phyloP scores from a whole-genome alignment of 2,113 vertebrate species.

The Passer domesticus region DNA sequence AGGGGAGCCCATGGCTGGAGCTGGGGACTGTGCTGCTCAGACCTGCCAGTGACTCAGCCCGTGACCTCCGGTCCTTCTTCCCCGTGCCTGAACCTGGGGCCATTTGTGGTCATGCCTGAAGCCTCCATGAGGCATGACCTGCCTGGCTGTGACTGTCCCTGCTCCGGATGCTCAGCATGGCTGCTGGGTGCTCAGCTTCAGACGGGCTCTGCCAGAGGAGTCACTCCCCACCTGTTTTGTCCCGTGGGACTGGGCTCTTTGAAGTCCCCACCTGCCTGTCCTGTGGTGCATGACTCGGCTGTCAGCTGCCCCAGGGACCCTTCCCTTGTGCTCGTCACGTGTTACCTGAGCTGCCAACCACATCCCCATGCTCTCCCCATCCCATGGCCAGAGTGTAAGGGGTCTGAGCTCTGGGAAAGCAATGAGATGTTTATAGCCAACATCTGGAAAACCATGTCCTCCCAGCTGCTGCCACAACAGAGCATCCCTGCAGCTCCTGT shows the following conservation, averaged over 20 bases:
- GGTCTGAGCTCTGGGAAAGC: neutral
- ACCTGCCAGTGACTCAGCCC: neutral
- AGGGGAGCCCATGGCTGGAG: neutral
- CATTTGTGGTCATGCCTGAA: fast-evolving
- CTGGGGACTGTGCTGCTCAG: neutral
- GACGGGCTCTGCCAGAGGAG: neutral
- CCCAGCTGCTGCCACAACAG: fast-evolving
- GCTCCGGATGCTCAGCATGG: neutral
- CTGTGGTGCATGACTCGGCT: neutral
- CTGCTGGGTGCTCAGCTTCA: neutral
- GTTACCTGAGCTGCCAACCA: neutral
- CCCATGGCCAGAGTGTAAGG: fast-evolving
- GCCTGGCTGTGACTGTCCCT: neutral
- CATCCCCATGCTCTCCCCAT: neutral
- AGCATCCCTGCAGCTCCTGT: neutral
- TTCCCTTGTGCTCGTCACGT: fast-evolving
- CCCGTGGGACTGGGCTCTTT: neutral
- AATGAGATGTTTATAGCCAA: neutral
- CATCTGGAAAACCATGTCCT: neutral
- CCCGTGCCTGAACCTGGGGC: neutral
- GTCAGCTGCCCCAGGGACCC: neutral
- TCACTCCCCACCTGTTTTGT: neutral
- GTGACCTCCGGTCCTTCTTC: neutral
- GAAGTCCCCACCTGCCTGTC: neutral
- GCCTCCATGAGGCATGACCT: neutral